Percentiles rank a stretch among this genome's conserved stretches.
phyloP scores from a whole-genome alignment of 2,888 invertebrate species.

The Trimorus sp. region DNA sequence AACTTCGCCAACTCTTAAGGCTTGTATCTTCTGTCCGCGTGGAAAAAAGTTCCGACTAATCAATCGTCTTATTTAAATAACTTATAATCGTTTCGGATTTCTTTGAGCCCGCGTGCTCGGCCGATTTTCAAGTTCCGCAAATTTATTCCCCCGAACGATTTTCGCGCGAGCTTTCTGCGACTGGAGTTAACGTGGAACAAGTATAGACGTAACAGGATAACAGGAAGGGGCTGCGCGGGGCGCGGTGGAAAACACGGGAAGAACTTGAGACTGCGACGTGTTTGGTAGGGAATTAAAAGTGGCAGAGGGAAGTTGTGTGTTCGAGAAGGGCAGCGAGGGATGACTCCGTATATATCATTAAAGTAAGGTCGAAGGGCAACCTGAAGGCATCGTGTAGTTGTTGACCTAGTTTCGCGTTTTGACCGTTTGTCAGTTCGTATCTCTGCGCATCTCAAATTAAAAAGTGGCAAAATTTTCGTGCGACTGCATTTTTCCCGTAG shows the following conservation, averaged over 20 bases:
- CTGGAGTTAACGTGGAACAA: conserved; percentile 27
- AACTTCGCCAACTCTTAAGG: conserved; percentile 27
- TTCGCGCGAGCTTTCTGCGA: conserved; percentile 4
- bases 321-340: conserved; percentile 57
- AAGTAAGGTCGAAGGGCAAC: conserved; percentile 64
- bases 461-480: conserved; percentile 33
- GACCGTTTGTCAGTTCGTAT: conserved; percentile 73
- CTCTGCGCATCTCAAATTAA: conserved; percentile 64
- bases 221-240: conserved; percentile 37
- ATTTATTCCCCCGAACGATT: conserved; percentile 29
- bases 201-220: conserved; percentile 48
- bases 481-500: conserved; percentile 48
- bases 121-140: conserved; percentile 16
- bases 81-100: conserved; percentile 28
- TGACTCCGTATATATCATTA: conserved; percentile 46
- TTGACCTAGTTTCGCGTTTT: conserved; percentile 78
- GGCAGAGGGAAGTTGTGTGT: conserved; percentile 51
- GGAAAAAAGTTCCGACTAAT: conserved; percentile 28
- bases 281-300: conserved; percentile 60
- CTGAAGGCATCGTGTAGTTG: conserved; percentile 66
- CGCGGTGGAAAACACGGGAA: conserved; percentile 58
- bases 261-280: conserved; percentile 53
- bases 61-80: conserved; percentile 37
- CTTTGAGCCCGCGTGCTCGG: neutral
- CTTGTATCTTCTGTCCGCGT: conserved; percentile 14